Evolutionary conservation across 2,797 vertebrate species (phyloP).

Genomic region (Morus bassanus): DNA sequence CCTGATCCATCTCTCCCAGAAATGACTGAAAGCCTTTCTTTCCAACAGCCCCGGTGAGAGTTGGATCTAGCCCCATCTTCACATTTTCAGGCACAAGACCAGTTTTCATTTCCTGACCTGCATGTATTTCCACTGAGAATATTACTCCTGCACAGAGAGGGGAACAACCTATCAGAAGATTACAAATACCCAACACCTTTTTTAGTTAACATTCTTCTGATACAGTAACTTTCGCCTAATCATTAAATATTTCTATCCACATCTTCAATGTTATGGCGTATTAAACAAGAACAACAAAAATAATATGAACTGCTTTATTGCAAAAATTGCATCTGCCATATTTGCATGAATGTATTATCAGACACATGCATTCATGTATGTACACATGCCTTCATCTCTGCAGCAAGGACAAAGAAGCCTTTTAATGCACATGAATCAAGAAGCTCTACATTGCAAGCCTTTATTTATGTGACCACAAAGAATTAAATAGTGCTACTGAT

Average conservation of each 20-base stretch:
- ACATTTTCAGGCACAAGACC: slow-evolving; percentile 30
- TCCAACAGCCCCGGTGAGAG: slow-evolving; percentile 3
- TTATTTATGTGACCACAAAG: neutral
- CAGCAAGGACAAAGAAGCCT: neutral
- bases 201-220: neutral
- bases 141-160: neutral
- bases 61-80: neutral
- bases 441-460: neutral
- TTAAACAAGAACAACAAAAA: neutral
- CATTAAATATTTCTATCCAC: neutral
- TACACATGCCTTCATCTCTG: neutral
- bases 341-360: neutral
- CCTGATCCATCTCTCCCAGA: neutral
- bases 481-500: neutral
- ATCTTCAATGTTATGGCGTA: neutral
- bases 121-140: neutral
- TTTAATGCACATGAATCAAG: neutral
- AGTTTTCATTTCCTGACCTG: slow-evolving; percentile 54
- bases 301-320: neutral
- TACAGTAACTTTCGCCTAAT: neutral
- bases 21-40: neutral
- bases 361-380: neutral
- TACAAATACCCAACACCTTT: neutral
- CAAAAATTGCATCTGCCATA: neutral
- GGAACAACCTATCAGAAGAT: neutral